Evolutionary conservation across 2,797 vertebrate genomes (phyloP), one percentile per base, ranked within the genome.

Genomic region (Choloepus didactylus): DNA sequence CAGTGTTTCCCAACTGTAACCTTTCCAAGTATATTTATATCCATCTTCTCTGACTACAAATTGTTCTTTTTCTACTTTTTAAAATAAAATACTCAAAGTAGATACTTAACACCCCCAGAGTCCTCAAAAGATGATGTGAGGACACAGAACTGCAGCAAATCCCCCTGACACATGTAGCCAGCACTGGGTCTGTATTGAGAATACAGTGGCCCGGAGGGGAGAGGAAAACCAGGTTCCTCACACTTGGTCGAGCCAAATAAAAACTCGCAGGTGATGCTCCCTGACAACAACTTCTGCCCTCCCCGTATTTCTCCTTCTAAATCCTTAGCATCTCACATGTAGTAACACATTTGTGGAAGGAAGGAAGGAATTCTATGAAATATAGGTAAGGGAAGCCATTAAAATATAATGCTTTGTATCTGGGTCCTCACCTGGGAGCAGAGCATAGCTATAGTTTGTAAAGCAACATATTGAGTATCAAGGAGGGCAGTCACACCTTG

Each of bases 1-100:
- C 5, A 66, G 16, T 38, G 3, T 31, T 46, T 77, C 35, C 46
- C 75, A 31, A 44, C 16, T n/a, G 6, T 46, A 92, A 35, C n/a
- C 46, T 62, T 85, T 69, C 51, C 59, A 46, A 59, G 46, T 25
- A 18, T 44, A 25, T 92, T 77, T 67, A 25, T 46, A 38, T 66
- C 25, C 56, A 0, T 90, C 19, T 72, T 79, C 35, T 96, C 70
- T 49, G 54, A 62, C 7, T 81, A 18, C 35, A 25, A 41, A 62
- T 51, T 49, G 12, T 60, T 35, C 2, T 44, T 59, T 73, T 72
- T 35, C 49, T 59, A 6, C 16, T 76, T 95, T 83, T 81, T 64
- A 64, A 77, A 86, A 60, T 80, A 66, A 93, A 89, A 18, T 64
- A 41, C 75, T 91, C 46, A 44, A 19, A 83, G 59, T 67, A 66